Conservation (phyloP, 2,113 vertebrate species). For the Pleuronectes platessa region DNA sequence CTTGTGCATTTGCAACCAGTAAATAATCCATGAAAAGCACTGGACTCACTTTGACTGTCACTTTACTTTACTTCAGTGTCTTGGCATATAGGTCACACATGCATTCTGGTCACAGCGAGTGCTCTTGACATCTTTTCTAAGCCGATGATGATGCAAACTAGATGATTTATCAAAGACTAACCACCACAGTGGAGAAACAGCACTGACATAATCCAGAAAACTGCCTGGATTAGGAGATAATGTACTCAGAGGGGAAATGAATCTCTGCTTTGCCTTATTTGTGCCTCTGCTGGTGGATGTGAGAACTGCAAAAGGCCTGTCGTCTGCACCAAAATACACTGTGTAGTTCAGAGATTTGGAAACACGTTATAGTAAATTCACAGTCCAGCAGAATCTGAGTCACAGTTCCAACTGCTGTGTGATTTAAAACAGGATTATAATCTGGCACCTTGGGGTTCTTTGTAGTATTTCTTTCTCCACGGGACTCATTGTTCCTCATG, state of each 20-base stretch:
- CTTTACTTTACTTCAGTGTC: conserved; percentile 43
- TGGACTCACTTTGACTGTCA: conserved; percentile 51
- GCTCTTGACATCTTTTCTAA: conserved; percentile 32
- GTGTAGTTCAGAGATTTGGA: not conserved
- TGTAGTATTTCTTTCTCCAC: conserved; percentile 5
- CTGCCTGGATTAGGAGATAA: conserved; percentile 59
- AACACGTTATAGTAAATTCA: not conserved
- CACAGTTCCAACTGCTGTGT: not conserved
- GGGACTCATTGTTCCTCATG: not conserved
- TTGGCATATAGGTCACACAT: conserved; percentile 60
- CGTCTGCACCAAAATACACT: not conserved
- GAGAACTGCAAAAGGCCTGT: conserved; percentile 25
- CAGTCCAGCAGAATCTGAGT: conserved; percentile 1
- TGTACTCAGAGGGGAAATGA: conserved; percentile 18
- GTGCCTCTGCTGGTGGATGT: conserved; percentile 37
- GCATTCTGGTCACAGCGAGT: conserved; percentile 24
- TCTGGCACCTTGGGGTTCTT: conserved; percentile 7
- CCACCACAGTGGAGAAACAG: conserved; percentile 26
- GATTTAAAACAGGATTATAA: conserved; percentile 2
- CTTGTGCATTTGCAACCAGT: conserved; percentile 38
- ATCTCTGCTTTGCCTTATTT: conserved; percentile 3
- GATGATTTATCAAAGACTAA: conserved; percentile 41
- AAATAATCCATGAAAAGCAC: conserved; percentile 66
- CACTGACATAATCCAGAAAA: conserved; percentile 50
- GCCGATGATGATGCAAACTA: conserved; percentile 43